Base-by-base conservation (phyloP, 2,797 vertebrate species). In the Tamandua tetradactyla region DNA sequence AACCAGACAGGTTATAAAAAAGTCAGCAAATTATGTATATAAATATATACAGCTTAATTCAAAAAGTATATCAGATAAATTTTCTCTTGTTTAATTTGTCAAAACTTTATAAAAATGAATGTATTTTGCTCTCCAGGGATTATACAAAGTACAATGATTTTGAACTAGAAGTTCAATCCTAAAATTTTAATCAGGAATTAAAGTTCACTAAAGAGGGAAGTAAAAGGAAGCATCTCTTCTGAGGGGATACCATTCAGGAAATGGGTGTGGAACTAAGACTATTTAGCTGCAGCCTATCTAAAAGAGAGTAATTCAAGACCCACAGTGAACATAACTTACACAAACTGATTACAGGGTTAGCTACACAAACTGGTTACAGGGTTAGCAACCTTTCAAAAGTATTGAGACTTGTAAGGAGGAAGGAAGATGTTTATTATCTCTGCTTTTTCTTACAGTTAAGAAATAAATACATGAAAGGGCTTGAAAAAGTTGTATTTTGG, bases 11-110 rank as follows among this genome's bases (percentile, higher is more conserved):
- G 0, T 80, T 49, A 25, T n/a, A 76, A 42, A 86, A 69, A 82
- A 80, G 20, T 44, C 6, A 84, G 17, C 79, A 87, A 68, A 68
- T 79, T 78, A 40, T 74, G 7, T 9, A 87, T 7, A 88, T 61
- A 91, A 91, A 80, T 61, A 87, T 17, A 84, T 44, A 30, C 13
- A 85, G 32, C 5, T 87, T 89, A 37, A 76, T 80, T 81, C 40
- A 18, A 81, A 57, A 93, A 86, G 27, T 42, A 66, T 18, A 9
- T 47, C 18, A 62, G 55, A 20, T 59, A 57, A 44, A 40, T 68
- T 93, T 87, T 93, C 30, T 87, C 87, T 87, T 80, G 25, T 61
- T 75, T 85, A 80, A 88, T 93, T 64, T 88, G 47, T 69, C 52
- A 78, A 59, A 61, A 44, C 5, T 40, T 94, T 59, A 89, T 22